These are phyloP conservation scores for Chromis chromis DNA, from an alignment of 2,797 vertebrate species.

Conservation along the genomic window DNA sequence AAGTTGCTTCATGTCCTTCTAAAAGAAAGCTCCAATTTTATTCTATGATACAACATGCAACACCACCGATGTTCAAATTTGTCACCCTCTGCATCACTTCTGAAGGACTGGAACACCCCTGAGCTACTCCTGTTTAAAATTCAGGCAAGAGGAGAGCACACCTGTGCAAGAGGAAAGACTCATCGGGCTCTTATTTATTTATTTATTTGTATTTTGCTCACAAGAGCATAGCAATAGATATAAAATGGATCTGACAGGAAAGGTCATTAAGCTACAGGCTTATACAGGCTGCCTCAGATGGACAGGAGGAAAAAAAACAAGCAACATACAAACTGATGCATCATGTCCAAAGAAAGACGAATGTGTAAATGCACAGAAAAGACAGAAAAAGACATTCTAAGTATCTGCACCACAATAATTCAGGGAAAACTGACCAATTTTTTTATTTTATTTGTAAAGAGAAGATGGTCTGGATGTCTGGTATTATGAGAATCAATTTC, in stretches of 20 bases:
- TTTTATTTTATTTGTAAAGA: too few species aligned
- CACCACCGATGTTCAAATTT: neutral
- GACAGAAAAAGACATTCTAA: too few species aligned
- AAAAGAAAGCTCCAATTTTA: neutral
- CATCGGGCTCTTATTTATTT: neutral
- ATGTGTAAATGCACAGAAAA: too few species aligned
- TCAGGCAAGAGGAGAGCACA: too few species aligned
- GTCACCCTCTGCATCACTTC: neutral
- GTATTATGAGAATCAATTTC: neutral
- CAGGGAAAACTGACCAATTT: too few species aligned
- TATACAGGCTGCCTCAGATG: neutral
- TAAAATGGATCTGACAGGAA: neutral
- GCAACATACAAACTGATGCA: neutral
- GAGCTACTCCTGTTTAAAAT: too few species aligned
- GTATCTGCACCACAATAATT: too few species aligned
- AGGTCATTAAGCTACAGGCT: neutral
- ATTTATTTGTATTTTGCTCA: neutral
- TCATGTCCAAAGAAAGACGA: too few species aligned
- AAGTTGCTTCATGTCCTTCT: too few species aligned
- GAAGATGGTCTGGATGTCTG: too few species aligned
- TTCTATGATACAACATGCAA: too few species aligned
- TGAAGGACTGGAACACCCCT: too few species aligned
- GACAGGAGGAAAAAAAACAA: neutral
- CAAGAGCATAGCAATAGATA: neutral
- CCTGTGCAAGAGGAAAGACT: conserved; percentile 7